These are phyloP conservation scores for Muscicapa striata DNA, from an alignment of 2,797 vertebrate genomes.

Conservation along the genomic window DNA sequence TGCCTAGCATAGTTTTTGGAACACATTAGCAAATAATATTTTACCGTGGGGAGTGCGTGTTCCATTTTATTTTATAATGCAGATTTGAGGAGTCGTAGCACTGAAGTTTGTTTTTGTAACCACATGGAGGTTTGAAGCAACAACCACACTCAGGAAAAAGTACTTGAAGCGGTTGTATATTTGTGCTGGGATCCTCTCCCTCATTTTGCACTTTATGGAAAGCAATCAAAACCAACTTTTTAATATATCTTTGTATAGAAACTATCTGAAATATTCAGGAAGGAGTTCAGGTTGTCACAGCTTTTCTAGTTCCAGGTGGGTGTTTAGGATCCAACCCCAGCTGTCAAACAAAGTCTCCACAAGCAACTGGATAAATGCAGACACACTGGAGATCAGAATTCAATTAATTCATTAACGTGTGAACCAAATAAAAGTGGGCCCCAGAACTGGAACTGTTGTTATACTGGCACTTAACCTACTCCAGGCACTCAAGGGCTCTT, in stretches of 20 bases:
- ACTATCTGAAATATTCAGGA: background rate
- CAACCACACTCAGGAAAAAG: slow-evolving; percentile 41
- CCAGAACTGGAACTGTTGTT: background rate
- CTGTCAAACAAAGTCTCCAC: background rate
- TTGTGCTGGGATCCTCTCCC: slow-evolving; percentile 26
- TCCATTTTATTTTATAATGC: slow-evolving; percentile 61
- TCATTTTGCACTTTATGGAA: slow-evolving; percentile 10
- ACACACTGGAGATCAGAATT: background rate
- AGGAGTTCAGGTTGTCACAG: background rate
- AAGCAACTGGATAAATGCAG: background rate
- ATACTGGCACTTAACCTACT: background rate
- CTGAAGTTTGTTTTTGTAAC: slow-evolving; percentile 60
- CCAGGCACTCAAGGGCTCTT: background rate
- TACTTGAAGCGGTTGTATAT: background rate
- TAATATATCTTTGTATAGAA: background rate
- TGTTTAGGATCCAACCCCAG: background rate
- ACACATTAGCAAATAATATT: slow-evolving; percentile 45
- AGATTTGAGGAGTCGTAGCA: slow-evolving; percentile 16
- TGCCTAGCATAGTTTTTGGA: slow-evolving; percentile 37
- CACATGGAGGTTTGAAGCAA: slow-evolving; percentile 40
- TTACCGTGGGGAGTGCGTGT: slow-evolving; percentile 39
- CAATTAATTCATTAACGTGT: background rate
- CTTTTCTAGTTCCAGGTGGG: background rate
- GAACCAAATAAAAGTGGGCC: background rate
- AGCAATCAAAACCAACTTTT: background rate